phyloP scores from a whole-genome alignment of 2,888 invertebrate genomes.

The Oeneis ivallda region DNA sequence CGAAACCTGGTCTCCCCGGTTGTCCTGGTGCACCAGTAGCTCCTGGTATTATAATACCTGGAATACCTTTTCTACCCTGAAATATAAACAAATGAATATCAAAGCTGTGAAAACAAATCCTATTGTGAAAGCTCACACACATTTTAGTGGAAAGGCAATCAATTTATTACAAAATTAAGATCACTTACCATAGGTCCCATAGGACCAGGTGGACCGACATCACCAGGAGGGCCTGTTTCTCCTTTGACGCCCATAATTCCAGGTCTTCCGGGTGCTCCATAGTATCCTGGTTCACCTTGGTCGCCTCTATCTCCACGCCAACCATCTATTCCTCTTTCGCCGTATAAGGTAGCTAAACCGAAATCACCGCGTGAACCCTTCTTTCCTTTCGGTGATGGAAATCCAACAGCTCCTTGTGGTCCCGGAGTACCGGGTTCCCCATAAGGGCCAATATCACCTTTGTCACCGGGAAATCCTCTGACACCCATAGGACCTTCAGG shows the following conservation, averaged over 20 bases:
- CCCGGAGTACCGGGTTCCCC: constrained; percentile 82
- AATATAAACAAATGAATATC: constrained; percentile 38
- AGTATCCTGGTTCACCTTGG: constrained; percentile 80
- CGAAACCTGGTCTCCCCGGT: constrained; percentile 86
- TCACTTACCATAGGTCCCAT: constrained; percentile 79
- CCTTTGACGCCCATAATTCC: constrained; percentile 74
- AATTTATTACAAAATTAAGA: not conserved
- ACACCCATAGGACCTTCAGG: constrained; percentile 73
- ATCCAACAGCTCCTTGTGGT: constrained; percentile 82
- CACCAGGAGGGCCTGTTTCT: constrained; percentile 75
- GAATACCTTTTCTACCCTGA: constrained; percentile 71
- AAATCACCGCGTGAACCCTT: constrained; percentile 76
- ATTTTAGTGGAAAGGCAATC: not conserved
- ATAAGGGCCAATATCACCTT: constrained; percentile 83
- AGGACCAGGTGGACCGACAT: constrained; percentile 80
- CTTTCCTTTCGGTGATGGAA: constrained; percentile 81
- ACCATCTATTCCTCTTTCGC: constrained; percentile 68
- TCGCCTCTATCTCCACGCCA: constrained; percentile 80
- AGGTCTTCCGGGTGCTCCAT: constrained; percentile 78
- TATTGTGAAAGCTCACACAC: not conserved
- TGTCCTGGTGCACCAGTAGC: constrained; percentile 86
- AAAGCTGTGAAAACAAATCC: not conserved
- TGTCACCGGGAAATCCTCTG: constrained; percentile 85
- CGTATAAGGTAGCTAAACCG: constrained; percentile 72
- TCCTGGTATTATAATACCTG: constrained; percentile 79